phyloP scores from a whole-genome alignment of 53 echinoderm and acorn worm genomes.

The Holothuria scabra region DNA sequence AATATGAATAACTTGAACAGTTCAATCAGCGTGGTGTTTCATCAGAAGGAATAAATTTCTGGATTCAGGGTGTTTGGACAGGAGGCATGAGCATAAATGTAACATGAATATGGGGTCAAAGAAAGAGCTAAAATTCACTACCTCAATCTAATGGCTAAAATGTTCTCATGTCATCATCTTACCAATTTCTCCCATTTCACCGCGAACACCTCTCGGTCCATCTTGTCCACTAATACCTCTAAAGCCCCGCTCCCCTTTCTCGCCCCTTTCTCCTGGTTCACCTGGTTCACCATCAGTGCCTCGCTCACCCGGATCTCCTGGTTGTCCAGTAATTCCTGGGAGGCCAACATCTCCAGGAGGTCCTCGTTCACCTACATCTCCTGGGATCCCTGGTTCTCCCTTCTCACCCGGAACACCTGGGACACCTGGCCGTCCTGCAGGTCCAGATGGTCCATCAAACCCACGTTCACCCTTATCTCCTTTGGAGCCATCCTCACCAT shows the following conservation, averaged over 20 bases:
- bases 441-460: slow-evolving; percentile 16
- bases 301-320: slow-evolving; percentile 33
- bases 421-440: neutral
- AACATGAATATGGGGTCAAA: too few relatives aligned
- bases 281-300: neutral
- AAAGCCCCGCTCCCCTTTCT: slow-evolving; percentile 74
- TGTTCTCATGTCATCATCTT: neutral
- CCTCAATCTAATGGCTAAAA: too few relatives aligned
- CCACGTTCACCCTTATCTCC: slow-evolving; percentile 27
- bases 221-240: slow-evolving; percentile 62
- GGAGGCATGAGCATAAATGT: too few relatives aligned
- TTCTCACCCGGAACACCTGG: slow-evolving; percentile 15
- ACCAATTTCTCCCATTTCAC: slow-evolving; percentile 55
- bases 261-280: slow-evolving; percentile 60
- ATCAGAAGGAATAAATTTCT: too few relatives aligned
- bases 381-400: slow-evolving; percentile 47
- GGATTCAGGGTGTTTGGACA: too few relatives aligned
- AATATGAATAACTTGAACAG: too few relatives aligned
- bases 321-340: slow-evolving; percentile 23
- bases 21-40: too few relatives aligned
- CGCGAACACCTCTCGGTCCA: slow-evolving; percentile 71
- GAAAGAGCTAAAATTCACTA: too few relatives aligned
- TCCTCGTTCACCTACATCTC: slow-evolving; percentile 27
- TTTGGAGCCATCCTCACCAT: slow-evolving; percentile 5
- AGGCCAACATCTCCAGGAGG: slow-evolving; percentile 6